Conservation (phyloP, 2,113 vertebrate genomes). For the mouse (Mus musculus) region DNA sequence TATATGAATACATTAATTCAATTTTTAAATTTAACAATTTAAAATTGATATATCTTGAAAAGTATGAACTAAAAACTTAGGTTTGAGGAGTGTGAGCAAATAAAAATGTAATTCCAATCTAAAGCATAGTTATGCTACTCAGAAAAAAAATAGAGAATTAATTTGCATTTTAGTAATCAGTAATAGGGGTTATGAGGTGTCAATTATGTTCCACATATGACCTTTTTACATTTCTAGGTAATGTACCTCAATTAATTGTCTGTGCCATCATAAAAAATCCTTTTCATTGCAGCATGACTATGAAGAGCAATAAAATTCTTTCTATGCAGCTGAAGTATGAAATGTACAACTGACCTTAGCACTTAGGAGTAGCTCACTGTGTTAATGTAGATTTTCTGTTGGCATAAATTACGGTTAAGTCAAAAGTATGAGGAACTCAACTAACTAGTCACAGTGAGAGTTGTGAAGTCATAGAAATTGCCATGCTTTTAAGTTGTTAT, state of each 20-base stretch:
- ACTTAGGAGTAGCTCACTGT: constrained; percentile 79
- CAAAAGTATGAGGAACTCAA: constrained; percentile 59
- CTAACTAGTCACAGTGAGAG: constrained; percentile 60
- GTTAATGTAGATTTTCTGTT: constrained; percentile 79
- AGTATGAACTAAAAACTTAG: constrained; percentile 81
- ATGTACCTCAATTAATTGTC: constrained; percentile 88
- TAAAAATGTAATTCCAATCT: constrained; percentile 77
- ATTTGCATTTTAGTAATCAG: constrained; percentile 86
- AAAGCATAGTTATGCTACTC: constrained; percentile 77
- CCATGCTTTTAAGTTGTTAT: not conserved
- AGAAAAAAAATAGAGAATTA: constrained; percentile 75
- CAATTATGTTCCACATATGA: constrained; percentile 85
- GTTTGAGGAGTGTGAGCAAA: constrained; percentile 81
- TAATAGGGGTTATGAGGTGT: constrained; percentile 85
- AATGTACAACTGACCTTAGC: constrained; percentile 86
- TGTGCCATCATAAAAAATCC: constrained; percentile 85
- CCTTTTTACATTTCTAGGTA: constrained; percentile 86
- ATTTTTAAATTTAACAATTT: constrained; percentile 60
- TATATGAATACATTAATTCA: constrained; percentile 14
- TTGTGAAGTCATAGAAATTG: constrained; percentile 69
- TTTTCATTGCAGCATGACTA: constrained; percentile 79
- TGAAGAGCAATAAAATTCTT: constrained; percentile 85
- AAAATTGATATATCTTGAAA: constrained; percentile 49
- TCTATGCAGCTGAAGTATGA: constrained; percentile 83
- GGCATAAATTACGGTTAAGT: constrained; percentile 78